Percentiles rank a stretch among this genome's conserved stretches.
These are phyloP conservation scores for Brachyptera risi DNA, from an alignment of 2,888 invertebrate genomes.

Conservation along the genomic window DNA sequence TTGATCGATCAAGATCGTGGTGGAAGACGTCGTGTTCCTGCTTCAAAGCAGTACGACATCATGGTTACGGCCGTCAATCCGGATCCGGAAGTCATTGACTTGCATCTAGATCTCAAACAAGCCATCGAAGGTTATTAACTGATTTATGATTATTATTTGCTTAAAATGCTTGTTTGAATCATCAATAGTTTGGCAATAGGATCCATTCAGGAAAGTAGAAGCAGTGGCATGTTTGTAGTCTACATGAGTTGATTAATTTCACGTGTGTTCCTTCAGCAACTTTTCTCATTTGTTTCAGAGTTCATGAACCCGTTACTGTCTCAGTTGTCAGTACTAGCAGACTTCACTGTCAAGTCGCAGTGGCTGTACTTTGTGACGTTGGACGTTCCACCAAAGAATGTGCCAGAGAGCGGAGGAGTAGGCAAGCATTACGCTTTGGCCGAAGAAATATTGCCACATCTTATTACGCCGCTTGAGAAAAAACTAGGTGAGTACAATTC, in stretches of 20 bases:
- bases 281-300: conserved; percentile 49
- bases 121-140: conserved; percentile 63
- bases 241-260: too few relatives aligned
- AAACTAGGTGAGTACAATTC: conserved; percentile 54
- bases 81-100: conserved; percentile 63
- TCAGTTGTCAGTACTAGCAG: conserved; percentile 64
- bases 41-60: conserved; percentile 66
- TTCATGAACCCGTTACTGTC: conserved; percentile 74
- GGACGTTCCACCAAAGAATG: conserved; percentile 65
- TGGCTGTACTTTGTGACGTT: conserved; percentile 80
- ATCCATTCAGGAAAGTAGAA: too few relatives aligned
- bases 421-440: conserved; percentile 59
- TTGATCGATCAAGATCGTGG: conserved; percentile 43
- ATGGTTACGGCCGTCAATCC: conserved; percentile 81
- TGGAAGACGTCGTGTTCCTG: conserved; percentile 49
- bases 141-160: too few relatives aligned
- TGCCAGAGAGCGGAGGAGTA: conserved; percentile 48
- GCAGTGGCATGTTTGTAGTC: too few relatives aligned
- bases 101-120: conserved; percentile 64
- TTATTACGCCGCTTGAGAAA: conserved; percentile 83
- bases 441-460: conserved; percentile 68
- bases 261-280: background rate
- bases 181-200: too few relatives aligned
- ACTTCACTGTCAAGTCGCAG: conserved; percentile 82
- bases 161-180: too few relatives aligned